Conservation (phyloP, 30 jellyfish, hydroid and myxozoan genomes). For the Pelagia noctiluca region DNA sequence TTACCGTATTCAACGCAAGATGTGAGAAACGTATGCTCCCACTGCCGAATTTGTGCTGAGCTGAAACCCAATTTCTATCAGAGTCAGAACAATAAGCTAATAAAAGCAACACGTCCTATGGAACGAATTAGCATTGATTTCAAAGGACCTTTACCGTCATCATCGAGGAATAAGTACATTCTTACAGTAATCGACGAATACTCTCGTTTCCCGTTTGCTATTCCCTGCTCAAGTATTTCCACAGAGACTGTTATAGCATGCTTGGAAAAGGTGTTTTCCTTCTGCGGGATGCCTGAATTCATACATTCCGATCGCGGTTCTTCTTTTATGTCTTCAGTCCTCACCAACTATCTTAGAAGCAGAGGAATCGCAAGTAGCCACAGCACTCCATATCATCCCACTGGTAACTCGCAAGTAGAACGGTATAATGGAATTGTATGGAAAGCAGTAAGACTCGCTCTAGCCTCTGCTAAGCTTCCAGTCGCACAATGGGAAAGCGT, state of each 20-base stretch:
- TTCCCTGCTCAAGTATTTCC: constrained; percentile 45
- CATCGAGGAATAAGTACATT: constrained; percentile 58
- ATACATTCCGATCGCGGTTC: constrained; percentile 75
- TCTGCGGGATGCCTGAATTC: constrained; percentile 64
- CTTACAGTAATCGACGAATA: constrained; percentile 78
- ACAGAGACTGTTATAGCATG: constrained; percentile 55
- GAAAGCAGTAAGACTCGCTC: constrained; percentile 60
- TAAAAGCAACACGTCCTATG: constrained; percentile 75
- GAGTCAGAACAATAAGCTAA: constrained; percentile 8
- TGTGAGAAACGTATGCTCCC: constrained; percentile 48
- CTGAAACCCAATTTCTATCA: constrained; percentile 32
- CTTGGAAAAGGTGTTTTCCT: constrained; percentile 36
- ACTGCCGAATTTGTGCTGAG: too few relatives aligned
- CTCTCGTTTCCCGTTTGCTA: constrained; percentile 69
- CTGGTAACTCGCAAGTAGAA: too few relatives aligned
- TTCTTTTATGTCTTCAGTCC: constrained; percentile 57
- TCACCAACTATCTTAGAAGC: constrained; percentile 18
- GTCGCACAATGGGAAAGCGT: constrained; percentile 67
- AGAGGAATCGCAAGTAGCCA: constrained; percentile 59
- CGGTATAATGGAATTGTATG: constrained; percentile 67
- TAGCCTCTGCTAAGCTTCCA: constrained; percentile 50
- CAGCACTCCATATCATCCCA: constrained; percentile 62
- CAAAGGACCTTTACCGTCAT: constrained; percentile 56
- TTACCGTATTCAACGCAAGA: constrained; percentile 64
- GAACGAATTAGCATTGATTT: constrained; percentile 61